Base-by-base conservation (phyloP, 2,888 invertebrate genomes). In the Microdon myrmicae region DNA sequence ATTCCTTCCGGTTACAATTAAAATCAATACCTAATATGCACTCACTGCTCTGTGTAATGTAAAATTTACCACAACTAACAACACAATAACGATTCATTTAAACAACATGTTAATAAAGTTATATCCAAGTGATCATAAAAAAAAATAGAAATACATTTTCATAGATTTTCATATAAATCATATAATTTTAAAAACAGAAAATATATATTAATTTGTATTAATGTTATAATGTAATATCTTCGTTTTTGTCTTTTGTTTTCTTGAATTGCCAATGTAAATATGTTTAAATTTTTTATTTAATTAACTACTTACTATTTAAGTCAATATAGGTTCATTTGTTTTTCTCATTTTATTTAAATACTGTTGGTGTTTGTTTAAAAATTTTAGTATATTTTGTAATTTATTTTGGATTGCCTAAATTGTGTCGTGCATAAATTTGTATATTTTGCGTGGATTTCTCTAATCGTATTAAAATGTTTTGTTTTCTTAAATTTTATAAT, bases 371-470 rank as follows among this genome's bases (percentile, higher is more conserved):
- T 31, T 47, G 44, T 47, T 47, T 37, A 35, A 45, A 34, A 51
- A 39, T 43, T 51, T 29, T 22, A 10, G 10, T 44, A 7, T 28
- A 9, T 9, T 32, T 51, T 20, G 8, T 9, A 39, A 17, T 39
- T 53, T 51, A 37, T 38, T 39, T 35, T 25, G 16, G 41, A 29
- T 49, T 37, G 44, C 49, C 56, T 41, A 58, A 37, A 64, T 14
- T 20, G 44, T 58, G 29, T 41, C 45, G 56, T 58, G 64, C 54
- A 66, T 47, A 55, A 44, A 54, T 48, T 43, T 45, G 19, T 59
- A 26, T 64, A 48, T 45, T 20, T 35, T 48, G 43, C 37, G 44
- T 54, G 39, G 17, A 51, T 37, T 44, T 31, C 20, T 28, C 19
- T 41, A 44, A 60, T 51, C 28, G 19, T 51, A 51, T 28, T 19